Evolutionary conservation across 2,113 vertebrate species (phyloP).

Genomic region (Festucalex cinctus): DNA sequence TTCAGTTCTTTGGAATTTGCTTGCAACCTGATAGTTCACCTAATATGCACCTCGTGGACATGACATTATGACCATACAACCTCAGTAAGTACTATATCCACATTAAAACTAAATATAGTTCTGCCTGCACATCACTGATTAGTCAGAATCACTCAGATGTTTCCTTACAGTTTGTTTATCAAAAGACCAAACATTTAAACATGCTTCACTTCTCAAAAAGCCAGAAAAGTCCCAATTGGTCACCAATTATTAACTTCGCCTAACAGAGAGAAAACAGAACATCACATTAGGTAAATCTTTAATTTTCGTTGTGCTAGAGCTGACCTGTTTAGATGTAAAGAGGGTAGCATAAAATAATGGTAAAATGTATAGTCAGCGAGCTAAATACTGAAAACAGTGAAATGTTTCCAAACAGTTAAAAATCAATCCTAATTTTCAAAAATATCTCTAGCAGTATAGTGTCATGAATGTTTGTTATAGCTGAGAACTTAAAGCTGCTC

Average conservation of each 20-base stretch:
- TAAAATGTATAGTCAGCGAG: no score
- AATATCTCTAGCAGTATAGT: not conserved
- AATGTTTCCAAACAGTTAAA: no score
- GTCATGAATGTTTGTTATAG: not conserved
- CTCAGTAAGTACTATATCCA: not conserved
- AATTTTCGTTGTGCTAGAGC: no score
- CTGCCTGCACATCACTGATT: constrained; percentile 44
- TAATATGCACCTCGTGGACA: not conserved
- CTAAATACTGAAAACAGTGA: no score
- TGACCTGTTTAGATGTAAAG: no score
- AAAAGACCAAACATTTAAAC: constrained; percentile 62
- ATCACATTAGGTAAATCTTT: not conserved
- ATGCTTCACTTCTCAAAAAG: constrained; percentile 32
- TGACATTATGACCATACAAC: no score
- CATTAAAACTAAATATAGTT: not conserved
- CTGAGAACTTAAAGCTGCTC: not conserved
- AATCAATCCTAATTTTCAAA: not conserved
- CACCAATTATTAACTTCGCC: constrained; percentile 33
- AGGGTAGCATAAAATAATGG: no score
- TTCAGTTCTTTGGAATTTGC: not conserved
- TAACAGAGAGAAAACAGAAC: not conserved
- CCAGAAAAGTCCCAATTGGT: not conserved
- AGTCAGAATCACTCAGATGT: constrained; percentile 37
- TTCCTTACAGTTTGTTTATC: constrained; percentile 38
- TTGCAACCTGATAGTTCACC: not conserved